Percentiles rank a stretch among this genome's conserved stretches.
These are phyloP conservation scores for Drosophila siamana DNA, from an alignment of 2,888 invertebrate species.

Conservation along the genomic window DNA sequence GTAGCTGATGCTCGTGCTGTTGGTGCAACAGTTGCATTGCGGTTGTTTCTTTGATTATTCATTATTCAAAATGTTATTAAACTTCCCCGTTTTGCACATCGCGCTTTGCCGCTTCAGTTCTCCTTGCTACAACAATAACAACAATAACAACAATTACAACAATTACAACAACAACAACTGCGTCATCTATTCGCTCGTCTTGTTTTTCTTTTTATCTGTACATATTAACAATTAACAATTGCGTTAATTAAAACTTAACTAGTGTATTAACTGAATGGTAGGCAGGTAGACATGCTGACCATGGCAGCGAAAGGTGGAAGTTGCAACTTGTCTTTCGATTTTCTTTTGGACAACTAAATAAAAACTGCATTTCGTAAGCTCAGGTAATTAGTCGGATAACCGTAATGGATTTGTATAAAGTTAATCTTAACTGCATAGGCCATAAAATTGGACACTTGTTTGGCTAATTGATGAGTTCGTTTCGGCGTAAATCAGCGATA, in stretches of 20 bases:
- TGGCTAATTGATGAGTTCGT: no score
- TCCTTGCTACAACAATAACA: slow-evolving; percentile 38
- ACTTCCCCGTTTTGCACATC: slow-evolving; percentile 71
- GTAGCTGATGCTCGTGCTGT: neutral
- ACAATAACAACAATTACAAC: no score
- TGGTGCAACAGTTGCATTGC: slow-evolving; percentile 27
- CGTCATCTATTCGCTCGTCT: slow-evolving; percentile 41
- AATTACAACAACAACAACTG: no score
- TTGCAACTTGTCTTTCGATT: slow-evolving; percentile 25
- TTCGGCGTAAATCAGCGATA: no score
- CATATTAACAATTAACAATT: slow-evolving; percentile 39
- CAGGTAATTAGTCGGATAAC: slow-evolving; percentile 27
- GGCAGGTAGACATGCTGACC: slow-evolving; percentile 50
- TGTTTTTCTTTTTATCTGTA: slow-evolving; percentile 40
- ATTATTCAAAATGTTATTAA: slow-evolving; percentile 76
- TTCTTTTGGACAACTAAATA: slow-evolving; percentile 24
- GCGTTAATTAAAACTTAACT: slow-evolving; percentile 76
- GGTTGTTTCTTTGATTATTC: slow-evolving; percentile 43
- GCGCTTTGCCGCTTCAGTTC: slow-evolving; percentile 42
- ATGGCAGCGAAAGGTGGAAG: slow-evolving; percentile 78
- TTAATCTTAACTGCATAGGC: no score
- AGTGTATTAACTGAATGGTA: slow-evolving; percentile 52
- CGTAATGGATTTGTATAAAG: slow-evolving; percentile 23
- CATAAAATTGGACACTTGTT: no score
- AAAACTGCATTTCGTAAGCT: slow-evolving; percentile 30